Evolutionary conservation across 2,888 invertebrate species (phyloP).

Genomic region (Andricus curvator): DNA sequence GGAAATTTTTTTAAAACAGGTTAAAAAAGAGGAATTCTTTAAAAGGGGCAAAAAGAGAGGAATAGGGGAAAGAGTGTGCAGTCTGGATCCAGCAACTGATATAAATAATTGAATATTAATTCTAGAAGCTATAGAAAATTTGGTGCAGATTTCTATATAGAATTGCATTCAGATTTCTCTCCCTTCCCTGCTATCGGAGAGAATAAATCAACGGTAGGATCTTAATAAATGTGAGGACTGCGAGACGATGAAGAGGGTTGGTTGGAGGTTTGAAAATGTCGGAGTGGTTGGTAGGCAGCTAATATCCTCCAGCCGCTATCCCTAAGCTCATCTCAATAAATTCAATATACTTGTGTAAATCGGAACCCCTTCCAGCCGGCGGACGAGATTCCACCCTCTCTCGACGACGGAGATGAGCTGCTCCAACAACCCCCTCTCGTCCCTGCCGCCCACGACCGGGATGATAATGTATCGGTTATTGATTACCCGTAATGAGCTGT

Average conservation of each 20-base stretch:
- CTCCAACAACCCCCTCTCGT: constrained; percentile 53
- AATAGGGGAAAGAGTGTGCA: too few species aligned
- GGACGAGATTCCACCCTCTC: constrained; percentile 51
- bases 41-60: too few species aligned
- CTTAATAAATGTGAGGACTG: constrained; percentile 74
- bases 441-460: constrained; percentile 29
- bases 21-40: too few species aligned
- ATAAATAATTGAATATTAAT: neutral
- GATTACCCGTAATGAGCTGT: constrained; percentile 73
- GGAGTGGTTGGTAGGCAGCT: constrained; percentile 76
- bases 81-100: neutral
- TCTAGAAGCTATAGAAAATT: constrained; percentile 44
- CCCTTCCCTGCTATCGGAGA: constrained; percentile 62
- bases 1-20: too few species aligned
- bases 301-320: constrained; percentile 78
- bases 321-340: constrained; percentile 78
- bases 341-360: constrained; percentile 79
- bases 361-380: constrained; percentile 64
- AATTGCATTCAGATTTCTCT: constrained; percentile 66
- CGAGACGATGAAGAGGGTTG: constrained; percentile 40
- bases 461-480: constrained; percentile 74
- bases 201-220: constrained; percentile 75
- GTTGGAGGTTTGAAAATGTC: constrained; percentile 65
- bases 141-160: constrained; percentile 53
- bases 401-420: constrained; percentile 70